Evolutionary conservation across 1,140 invertebrate species (phyloP).

Genomic region (Drosophila saltans): DNA sequence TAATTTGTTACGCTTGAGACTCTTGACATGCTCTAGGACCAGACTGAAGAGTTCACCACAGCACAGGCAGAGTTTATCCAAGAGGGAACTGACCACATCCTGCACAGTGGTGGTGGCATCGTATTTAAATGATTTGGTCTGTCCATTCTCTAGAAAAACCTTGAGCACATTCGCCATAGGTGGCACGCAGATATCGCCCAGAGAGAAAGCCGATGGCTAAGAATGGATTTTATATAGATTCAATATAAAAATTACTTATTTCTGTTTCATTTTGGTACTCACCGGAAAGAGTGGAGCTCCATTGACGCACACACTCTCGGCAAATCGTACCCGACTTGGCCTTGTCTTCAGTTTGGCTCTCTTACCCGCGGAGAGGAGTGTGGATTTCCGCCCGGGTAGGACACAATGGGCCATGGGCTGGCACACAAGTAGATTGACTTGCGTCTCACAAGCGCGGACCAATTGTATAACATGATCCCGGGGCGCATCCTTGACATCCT

Average conservation of each 20-base stretch:
- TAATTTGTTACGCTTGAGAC: conserved; percentile 91
- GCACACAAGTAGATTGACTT: conserved; percentile 91
- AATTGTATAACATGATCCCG: conserved; percentile 95
- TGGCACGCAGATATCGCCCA: conserved; percentile 91
- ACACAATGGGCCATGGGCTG: conserved; percentile 89
- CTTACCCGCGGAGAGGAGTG: conserved; percentile 93
- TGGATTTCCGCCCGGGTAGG: conserved; percentile 89
- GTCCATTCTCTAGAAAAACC: conserved; percentile 96
- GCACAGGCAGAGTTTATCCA: conserved; percentile 92
- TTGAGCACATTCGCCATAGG: conserved; percentile 97
- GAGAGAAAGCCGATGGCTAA: conserved; percentile 90
- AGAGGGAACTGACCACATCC: conserved; percentile 92
- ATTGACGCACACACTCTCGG: conserved; percentile 94
- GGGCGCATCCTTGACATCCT: conserved; percentile 93
- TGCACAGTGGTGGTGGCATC: conserved; percentile 93
- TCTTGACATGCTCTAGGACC: conserved; percentile 95
- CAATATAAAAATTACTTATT: not conserved
- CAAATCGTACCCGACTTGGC: conserved; percentile 93
- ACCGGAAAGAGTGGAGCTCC: conserved; percentile 90
- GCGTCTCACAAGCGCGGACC: conserved; percentile 91
- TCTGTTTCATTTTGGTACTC: conserved; percentile 68
- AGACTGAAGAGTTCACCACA: conserved; percentile 93
- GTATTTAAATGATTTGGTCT: conserved; percentile 98
- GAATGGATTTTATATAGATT: not conserved
- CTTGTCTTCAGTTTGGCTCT: conserved; percentile 91